A percentile compares a stretch with the other conserved stretches of the same genome.
These are phyloP conservation scores for Pteromalus puparum DNA, from an alignment of 1,140 invertebrate genomes.

Conservation along the genomic window DNA sequence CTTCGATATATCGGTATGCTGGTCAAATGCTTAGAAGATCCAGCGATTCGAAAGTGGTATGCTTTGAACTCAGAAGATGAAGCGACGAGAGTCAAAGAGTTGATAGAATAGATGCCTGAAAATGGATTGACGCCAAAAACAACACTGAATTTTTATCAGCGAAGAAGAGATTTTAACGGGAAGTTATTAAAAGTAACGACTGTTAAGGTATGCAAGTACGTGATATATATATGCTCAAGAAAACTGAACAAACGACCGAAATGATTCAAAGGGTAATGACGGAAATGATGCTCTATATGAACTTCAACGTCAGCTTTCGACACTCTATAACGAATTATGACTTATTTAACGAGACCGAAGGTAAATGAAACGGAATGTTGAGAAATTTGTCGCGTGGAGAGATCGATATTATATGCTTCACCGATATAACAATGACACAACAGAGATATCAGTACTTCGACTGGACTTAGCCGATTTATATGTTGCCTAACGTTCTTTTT, in stretches of 20 bases:
- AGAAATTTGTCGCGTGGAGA: background rate
- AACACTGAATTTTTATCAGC: background rate
- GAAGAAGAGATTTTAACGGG: background rate
- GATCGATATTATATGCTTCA: background rate
- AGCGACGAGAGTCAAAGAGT: background rate
- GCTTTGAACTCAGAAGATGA: background rate
- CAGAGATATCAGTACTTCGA: background rate
- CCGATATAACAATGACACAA: background rate
- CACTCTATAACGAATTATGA: background rate
- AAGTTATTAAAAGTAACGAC: background rate
- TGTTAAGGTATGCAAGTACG: background rate
- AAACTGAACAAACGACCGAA: background rate
- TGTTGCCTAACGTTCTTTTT: background rate
- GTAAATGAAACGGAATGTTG: background rate
- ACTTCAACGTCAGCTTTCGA: background rate
- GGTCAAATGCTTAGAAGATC: background rate
- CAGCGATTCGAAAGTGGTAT: constrained; percentile 8
- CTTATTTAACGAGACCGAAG: background rate
- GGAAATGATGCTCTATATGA: background rate
- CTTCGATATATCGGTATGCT: constrained; percentile 1
- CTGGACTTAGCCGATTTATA: background rate
- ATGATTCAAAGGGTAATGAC: background rate
- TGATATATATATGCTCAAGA: no score
- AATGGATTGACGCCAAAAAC: no score
- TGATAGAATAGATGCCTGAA: background rate